A percentile compares a stretch with the other conserved stretches of the same genome.
Evolutionary conservation across 2,888 invertebrate genomes (phyloP).

Genomic region (Tethea ocularis): DNA sequence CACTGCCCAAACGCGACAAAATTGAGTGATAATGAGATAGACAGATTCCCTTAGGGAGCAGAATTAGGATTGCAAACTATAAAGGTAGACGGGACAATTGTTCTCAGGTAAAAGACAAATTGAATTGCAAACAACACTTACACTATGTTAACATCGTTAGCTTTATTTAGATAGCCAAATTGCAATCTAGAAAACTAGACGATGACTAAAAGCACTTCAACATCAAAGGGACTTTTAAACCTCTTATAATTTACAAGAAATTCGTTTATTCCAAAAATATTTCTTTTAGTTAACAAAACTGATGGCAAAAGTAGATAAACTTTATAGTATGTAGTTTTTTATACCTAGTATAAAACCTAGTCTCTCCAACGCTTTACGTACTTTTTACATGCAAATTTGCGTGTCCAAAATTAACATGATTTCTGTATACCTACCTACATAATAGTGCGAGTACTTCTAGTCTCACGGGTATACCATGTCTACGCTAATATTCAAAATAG

Average conservation of each 20-base stretch:
- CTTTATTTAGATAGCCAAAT: slow-evolving; percentile 4
- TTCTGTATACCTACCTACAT: no score
- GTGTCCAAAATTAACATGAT: no score
- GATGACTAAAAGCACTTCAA: not conserved
- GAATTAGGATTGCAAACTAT: slow-evolving; percentile 3
- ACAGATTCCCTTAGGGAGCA: not conserved
- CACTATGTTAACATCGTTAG: slow-evolving; percentile 7
- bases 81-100: not conserved
- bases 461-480: no score
- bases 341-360: no score
- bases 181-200: not conserved
- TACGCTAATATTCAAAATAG: no score
- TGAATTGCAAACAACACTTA: slow-evolving; percentile 4
- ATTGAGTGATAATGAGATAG: not conserved
- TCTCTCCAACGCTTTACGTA: no score
- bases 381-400: no score
- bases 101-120: slow-evolving; percentile 6
- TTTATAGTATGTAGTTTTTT: no score
- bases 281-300: not conserved
- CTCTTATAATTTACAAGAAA: not conserved
- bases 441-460: no score
- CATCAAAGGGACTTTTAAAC: not conserved
- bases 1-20: not conserved
- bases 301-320: not conserved
- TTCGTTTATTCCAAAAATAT: not conserved